phyloP scores from a whole-genome alignment of 2,113 vertebrate genomes.

The Oncorhynchus mykiss region DNA sequence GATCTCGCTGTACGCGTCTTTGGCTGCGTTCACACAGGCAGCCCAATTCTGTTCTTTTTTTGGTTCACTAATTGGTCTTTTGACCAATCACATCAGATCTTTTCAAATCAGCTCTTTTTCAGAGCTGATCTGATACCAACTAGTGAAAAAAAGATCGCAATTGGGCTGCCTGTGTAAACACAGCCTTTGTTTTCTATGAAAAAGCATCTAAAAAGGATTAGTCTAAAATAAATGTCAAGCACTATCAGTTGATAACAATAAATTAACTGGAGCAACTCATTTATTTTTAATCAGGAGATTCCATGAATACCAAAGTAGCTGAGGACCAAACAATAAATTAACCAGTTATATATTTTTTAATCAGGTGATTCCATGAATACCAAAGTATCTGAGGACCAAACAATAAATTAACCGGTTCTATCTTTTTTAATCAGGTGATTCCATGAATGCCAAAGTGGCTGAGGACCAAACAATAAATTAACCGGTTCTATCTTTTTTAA shows the following conservation, averaged over 20 bases:
- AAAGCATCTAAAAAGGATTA: background rate
- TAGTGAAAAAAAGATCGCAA: too few relatives aligned
- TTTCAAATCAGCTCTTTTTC: too few relatives aligned
- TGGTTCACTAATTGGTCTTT: too few relatives aligned
- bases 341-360: background rate
- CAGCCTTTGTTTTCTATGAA: background rate
- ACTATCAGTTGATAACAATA: background rate
- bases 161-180: too few relatives aligned
- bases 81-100: too few relatives aligned
- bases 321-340: conserved; percentile 39
- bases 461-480: conserved; percentile 38
- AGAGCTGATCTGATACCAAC: too few relatives aligned
- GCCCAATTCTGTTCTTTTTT: too few relatives aligned
- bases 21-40: too few relatives aligned
- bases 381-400: conserved; percentile 60
- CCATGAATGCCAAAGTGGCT: conserved; percentile 60
- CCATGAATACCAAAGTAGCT: conserved; percentile 61
- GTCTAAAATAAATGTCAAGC: background rate
- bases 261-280: background rate
- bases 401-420: background rate
- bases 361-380: conserved; percentile 67
- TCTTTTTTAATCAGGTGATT: conserved; percentile 61
- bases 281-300: conserved; percentile 59
- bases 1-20: background rate
- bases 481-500: background rate